Evolutionary conservation across 2,113 vertebrate genomes (phyloP).

Genomic region (Dipodomys merriami): DNA sequence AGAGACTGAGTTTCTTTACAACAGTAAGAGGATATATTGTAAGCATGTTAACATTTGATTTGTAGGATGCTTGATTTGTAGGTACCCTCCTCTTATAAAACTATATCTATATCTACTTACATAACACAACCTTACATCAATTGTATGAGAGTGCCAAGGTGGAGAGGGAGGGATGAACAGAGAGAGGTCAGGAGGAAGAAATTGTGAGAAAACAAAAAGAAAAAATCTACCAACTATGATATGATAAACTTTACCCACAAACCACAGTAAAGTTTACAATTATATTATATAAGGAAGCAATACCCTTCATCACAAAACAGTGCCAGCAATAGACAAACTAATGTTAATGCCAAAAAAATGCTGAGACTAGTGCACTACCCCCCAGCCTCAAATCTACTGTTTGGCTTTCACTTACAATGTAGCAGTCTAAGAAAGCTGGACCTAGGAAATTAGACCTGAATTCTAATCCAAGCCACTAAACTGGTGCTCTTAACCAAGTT

Average conservation of each 20-base stretch:
- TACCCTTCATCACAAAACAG: neutral
- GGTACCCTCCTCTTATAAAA: neutral
- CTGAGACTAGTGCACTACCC: neutral
- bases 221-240: neutral
- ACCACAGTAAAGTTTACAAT: constrained; percentile 23
- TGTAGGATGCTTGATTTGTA: neutral
- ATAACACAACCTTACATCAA: neutral
- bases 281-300: neutral
- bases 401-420: neutral
- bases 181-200: too few relatives aligned
- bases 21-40: neutral
- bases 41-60: neutral
- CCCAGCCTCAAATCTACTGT: neutral
- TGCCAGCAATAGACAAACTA: neutral
- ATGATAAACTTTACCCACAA: neutral
- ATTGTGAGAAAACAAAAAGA: neutral
- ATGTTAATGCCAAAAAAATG: neutral
- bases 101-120: neutral
- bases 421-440: neutral
- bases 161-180: neutral
- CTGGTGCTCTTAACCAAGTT: constrained; percentile 4
- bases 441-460: neutral
- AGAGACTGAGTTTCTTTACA: neutral
- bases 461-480: neutral
- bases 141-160: neutral